phyloP scores from a whole-genome alignment of 2,113 vertebrate species.

The Corapipo altera region DNA sequence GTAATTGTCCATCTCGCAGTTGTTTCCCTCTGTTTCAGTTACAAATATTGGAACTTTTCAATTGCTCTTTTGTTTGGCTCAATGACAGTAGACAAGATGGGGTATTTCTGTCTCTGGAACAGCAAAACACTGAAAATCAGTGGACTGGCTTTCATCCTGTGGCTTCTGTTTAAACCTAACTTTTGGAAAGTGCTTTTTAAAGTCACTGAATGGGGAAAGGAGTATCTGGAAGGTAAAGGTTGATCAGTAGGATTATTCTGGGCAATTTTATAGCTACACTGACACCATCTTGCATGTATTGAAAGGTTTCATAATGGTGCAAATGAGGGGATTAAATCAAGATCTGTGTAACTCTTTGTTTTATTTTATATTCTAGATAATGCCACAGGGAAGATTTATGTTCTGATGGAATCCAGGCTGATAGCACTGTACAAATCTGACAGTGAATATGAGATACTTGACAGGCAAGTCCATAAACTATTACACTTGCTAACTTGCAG shows the following conservation, averaged over 20 bases:
- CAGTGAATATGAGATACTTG: slow-evolving; percentile 88
- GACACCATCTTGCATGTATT: background rate
- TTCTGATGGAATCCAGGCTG: slow-evolving; percentile 96
- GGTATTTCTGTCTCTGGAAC: background rate
- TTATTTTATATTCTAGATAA: slow-evolving; percentile 75
- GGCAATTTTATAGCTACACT: background rate
- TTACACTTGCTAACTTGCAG: background rate
- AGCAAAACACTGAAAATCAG: background rate
- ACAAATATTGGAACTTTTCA: background rate
- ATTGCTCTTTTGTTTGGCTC: background rate
- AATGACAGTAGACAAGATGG: background rate
- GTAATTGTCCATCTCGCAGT: background rate
- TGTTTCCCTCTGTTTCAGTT: background rate
- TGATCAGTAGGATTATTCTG: background rate
- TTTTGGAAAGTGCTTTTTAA: background rate
- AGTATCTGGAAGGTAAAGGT: background rate
- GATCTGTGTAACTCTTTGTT: background rate
- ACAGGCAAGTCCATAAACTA: slow-evolving; percentile 80
- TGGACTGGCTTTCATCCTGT: background rate
- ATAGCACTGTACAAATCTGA: slow-evolving; percentile 89
- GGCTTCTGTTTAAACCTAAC: background rate
- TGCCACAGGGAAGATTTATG: slow-evolving; percentile 78
- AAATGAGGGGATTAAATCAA: background rate
- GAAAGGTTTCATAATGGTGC: background rate
- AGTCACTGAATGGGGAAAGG: background rate